Conservation (phyloP, 2,888 invertebrate species). For the Xanthorhoe designata region DNA sequence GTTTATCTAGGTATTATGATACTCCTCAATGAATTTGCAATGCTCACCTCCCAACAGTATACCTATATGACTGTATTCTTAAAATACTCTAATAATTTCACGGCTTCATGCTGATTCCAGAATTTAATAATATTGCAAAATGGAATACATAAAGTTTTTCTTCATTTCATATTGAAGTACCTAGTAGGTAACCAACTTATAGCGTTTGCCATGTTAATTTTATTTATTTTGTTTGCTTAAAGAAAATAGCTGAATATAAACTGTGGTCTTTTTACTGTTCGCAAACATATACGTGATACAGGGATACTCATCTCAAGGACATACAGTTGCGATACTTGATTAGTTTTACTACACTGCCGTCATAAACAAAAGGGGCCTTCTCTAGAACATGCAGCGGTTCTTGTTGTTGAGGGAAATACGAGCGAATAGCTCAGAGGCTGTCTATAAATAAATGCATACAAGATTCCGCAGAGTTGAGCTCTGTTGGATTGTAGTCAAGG, state of each 20-base stretch:
- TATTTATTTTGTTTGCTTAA: not conserved
- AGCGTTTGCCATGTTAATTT: not conserved
- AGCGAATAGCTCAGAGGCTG: slow-evolving; percentile 23
- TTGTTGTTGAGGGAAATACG: slow-evolving; percentile 34
- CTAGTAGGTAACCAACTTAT: too few relatives aligned
- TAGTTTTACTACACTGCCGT: slow-evolving; percentile 49
- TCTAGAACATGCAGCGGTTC: slow-evolving; percentile 39
- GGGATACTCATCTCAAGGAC: slow-evolving; percentile 2
- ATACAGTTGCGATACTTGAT: slow-evolving; percentile 19
- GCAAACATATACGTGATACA: slow-evolving; percentile 1
- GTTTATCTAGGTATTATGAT: too few relatives aligned
- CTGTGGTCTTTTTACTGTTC: not conserved
- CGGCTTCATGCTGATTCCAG: too few relatives aligned
- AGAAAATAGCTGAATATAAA: not conserved
- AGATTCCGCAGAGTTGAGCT: slow-evolving; percentile 10
- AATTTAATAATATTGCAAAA: too few relatives aligned
- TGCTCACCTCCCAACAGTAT: too few relatives aligned
- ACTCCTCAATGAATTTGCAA: too few relatives aligned
- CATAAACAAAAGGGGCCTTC: slow-evolving; percentile 62
- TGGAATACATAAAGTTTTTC: too few relatives aligned
- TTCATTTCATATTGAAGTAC: too few relatives aligned
- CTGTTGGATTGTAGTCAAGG: slow-evolving; percentile 15
- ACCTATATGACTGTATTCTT: too few relatives aligned
- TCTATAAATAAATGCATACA: slow-evolving; percentile 34
- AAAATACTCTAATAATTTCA: too few relatives aligned